Evolutionary conservation across 2,797 vertebrate species (phyloP).

Genomic region (Brachymystax lenok): DNA sequence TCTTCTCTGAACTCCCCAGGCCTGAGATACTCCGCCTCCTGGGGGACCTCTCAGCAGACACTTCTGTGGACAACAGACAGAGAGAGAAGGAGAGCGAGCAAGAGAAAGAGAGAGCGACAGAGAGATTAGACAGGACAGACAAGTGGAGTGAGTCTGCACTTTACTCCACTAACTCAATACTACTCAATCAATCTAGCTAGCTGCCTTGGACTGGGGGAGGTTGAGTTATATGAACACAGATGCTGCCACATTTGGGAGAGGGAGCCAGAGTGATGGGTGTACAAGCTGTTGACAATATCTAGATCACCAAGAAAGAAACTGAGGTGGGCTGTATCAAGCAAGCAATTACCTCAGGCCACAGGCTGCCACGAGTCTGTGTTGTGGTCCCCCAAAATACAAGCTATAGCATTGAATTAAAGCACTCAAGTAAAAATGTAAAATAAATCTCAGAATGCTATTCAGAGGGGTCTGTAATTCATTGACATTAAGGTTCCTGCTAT

Average conservation of each 20-base stretch:
- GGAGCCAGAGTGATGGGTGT: background rate
- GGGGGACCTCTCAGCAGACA: slow-evolving; percentile 89
- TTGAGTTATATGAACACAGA: background rate
- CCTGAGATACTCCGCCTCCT: slow-evolving; percentile 95
- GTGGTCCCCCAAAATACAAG: slow-evolving; percentile 2
- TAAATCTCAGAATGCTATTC: background rate
- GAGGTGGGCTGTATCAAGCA: background rate
- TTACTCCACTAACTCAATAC: too few species aligned
- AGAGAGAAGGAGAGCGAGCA: slow-evolving; percentile 9
- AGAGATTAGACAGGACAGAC: background rate
- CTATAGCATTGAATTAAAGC: background rate
- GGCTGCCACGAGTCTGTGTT: background rate
- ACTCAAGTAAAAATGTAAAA: background rate
- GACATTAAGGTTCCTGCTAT: background rate
- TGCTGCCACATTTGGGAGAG: slow-evolving; percentile 1
- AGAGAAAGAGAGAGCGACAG: background rate
- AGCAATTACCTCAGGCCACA: background rate
- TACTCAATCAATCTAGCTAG: background rate
- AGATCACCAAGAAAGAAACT: background rate
- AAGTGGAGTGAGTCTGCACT: too few species aligned
- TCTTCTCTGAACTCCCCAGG: slow-evolving; percentile 88
- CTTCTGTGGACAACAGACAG: slow-evolving; percentile 70
- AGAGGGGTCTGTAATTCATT: background rate
- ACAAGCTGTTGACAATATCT: background rate
- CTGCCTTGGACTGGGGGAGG: background rate